Base-by-base conservation (phyloP, 2,888 invertebrate genomes). In the Reticulitermes lucifugus region DNA sequence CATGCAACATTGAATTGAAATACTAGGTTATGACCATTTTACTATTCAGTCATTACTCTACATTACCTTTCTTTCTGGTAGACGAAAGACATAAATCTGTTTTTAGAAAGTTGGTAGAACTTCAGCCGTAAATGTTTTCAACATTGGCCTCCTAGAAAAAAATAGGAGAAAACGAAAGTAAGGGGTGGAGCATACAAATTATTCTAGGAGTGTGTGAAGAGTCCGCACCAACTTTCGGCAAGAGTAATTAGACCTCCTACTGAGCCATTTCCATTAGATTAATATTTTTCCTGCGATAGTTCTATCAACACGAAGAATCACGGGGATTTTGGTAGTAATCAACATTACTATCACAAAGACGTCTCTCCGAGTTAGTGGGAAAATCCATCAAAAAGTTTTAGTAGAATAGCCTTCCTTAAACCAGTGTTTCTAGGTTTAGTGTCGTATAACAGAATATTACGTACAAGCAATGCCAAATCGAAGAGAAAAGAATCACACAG, bases 201-300 rank as follows among this genome's bases (percentile, higher is more conserved):
- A 35, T 35, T 14, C 60, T 60, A 12, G 60, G 22, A 9, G 60
- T n/a, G 1, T 60, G 60, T 60, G 60, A 18, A 6, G 60, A 60
- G 35, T 18, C 21, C 18, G 71, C 12, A 9, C 29, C 35, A 71
- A 71, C n/a, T 71, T 71, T 71, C 25, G 71, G 71, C 71, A 71
- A 71, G 25, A 71, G 29, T 71, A 71, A 71, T 71, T 29, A 71
- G 71, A 9, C 3, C 4, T 6, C 71, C 71, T 12, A 9, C 71
- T 10, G 71, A 35, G 71, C 35, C 71, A 71, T 71, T 71, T 71
- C 71, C 29, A 71, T 12, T 0, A 71, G 71, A 71, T 71, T 71
- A 71, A 71, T 71, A 71, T 10, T 29, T 71, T 71, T 71, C 71
- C 71, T 71, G 71, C 6, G 71, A 71, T 71, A 71, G 25, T 71